Percentiles rank a stretch among this genome's conserved stretches.
Evolutionary conservation across 2,888 invertebrate species (phyloP).

Genomic region (Acanthosepion pharaonis): DNA sequence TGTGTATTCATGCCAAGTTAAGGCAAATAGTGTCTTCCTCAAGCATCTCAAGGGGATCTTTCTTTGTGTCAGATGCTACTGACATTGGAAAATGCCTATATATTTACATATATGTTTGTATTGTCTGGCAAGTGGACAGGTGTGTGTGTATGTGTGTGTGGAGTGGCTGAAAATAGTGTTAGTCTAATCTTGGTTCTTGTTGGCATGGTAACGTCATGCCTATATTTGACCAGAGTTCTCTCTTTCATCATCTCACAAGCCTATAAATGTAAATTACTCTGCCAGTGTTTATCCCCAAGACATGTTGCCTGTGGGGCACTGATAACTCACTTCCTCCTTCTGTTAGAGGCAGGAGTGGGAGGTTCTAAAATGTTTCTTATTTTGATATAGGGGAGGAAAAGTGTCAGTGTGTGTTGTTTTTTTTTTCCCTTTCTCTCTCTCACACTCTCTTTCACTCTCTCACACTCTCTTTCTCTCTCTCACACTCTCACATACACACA

Average conservation of each 20-base stretch:
- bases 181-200: neutral
- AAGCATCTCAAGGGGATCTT: too few relatives aligned
- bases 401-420: too few relatives aligned
- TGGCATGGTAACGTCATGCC: neutral
- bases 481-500: too few relatives aligned
- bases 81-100: neutral
- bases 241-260: neutral
- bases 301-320: neutral
- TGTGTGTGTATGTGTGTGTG: neutral
- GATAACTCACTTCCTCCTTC: neutral
- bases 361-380: neutral
- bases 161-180: neutral
- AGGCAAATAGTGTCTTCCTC: too few relatives aligned
- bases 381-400: neutral
- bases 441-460: too few relatives aligned
- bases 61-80: too few relatives aligned
- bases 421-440: too few relatives aligned
- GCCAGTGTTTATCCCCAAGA: neutral
- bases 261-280: neutral
- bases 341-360: neutral
- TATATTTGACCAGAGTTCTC: neutral
- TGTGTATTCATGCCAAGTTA: too few relatives aligned
- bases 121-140: neutral
- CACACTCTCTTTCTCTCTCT: too few relatives aligned
- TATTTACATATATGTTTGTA: neutral